Conservation (phyloP, 1,140 invertebrate genomes). For the Lordiphosa stackelbergi region DNA sequence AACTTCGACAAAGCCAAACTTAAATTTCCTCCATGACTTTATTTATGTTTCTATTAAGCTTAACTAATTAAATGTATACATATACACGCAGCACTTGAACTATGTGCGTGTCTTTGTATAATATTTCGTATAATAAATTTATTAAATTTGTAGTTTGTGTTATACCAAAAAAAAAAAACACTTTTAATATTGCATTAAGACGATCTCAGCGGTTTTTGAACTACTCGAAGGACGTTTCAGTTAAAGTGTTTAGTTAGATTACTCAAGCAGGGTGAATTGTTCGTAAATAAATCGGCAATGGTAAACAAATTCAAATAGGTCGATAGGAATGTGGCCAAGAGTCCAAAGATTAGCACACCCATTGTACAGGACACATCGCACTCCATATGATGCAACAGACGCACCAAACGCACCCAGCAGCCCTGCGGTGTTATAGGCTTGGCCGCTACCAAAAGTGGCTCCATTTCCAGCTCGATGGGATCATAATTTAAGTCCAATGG, state of each 20-base stretch:
- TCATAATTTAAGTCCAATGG: conserved; percentile 69
- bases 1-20: not conserved
- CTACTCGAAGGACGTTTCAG: conserved; percentile 44
- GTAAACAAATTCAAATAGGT: conserved; percentile 72
- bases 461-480: conserved; percentile 61
- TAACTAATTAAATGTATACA: conserved; percentile 63
- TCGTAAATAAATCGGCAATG: conserved; percentile 56
- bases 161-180: conserved; percentile 51
- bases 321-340: conserved; percentile 66
- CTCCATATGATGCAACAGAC: conserved; percentile 46
- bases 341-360: conserved; percentile 66
- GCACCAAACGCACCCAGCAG: conserved; percentile 49
- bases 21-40: not conserved
- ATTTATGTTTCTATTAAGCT: conserved; percentile 72
- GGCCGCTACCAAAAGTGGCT: conserved; percentile 39
- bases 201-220: conserved; percentile 46
- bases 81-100: conserved; percentile 9
- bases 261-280: conserved; percentile 65
- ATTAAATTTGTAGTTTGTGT: conserved; percentile 67
- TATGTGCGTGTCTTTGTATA: conserved; percentile 41
- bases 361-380: conserved; percentile 66
- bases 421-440: conserved; percentile 29
- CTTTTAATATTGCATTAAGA: conserved; percentile 53
- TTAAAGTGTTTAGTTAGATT: conserved; percentile 49
- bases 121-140: conserved; percentile 54